Evolutionary conservation across 2,888 invertebrate species (phyloP).

Genomic region (Melanophora roralis): DNA sequence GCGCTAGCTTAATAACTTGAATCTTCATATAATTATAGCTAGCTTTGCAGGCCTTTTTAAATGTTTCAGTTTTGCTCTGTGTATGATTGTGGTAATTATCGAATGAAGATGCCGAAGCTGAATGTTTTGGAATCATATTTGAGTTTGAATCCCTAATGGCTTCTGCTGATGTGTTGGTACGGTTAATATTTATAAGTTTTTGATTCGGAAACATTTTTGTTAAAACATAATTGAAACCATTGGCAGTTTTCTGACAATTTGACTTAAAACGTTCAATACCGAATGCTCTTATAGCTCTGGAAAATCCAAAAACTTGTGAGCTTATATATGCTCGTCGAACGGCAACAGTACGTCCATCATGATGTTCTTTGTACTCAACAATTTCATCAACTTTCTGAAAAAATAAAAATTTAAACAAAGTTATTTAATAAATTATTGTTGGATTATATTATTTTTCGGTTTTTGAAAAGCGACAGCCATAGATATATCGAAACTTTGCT

Average conservation of each 20-base stretch:
- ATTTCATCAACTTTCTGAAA: conserved; percentile 91
- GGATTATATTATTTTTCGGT: too few species aligned
- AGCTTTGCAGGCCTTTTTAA: conserved; percentile 88
- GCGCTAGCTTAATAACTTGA: conserved; percentile 75
- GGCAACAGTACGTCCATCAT: conserved; percentile 87
- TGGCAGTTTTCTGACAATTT: conserved; percentile 88
- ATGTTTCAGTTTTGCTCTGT: conserved; percentile 76
- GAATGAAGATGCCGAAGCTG: neutral
- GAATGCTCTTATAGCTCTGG: conserved; percentile 91
- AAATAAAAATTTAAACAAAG: neutral
- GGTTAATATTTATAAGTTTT: conserved; percentile 70
- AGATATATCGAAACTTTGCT: too few species aligned
- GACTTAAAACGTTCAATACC: conserved; percentile 93
- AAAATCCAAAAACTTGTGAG: conserved; percentile 92
- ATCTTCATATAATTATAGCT: conserved; percentile 89
- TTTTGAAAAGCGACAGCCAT: too few species aligned
- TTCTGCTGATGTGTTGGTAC: conserved; percentile 21
- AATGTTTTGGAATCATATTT: conserved; percentile 21
- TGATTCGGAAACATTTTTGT: conserved; percentile 81
- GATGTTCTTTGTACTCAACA: conserved; percentile 87
- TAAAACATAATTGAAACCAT: conserved; percentile 90
- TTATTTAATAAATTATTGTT: too few species aligned
- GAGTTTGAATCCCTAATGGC: conserved; percentile 24
- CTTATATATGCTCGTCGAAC: conserved; percentile 92
- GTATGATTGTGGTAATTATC: conserved; percentile 20